Conservation (phyloP, 1,140 invertebrate genomes). For the Drosophila sucinea region DNA sequence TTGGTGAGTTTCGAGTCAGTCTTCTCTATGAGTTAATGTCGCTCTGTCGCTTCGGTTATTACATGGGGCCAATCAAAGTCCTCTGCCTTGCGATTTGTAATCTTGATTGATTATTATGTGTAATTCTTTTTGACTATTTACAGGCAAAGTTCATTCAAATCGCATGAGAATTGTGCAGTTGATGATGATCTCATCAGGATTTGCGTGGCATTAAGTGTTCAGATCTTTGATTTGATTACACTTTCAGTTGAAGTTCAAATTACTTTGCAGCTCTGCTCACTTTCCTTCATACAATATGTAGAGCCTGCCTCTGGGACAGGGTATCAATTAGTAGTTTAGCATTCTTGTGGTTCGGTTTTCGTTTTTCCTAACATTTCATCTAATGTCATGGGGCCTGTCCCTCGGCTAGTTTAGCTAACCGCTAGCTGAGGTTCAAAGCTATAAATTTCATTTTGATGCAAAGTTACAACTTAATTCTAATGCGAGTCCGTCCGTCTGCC, state of each 20-base stretch:
- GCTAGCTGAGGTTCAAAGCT: slow-evolving; percentile 38
- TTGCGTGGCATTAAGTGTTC: too few species aligned
- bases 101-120: too few species aligned
- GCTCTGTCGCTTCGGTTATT: slow-evolving; percentile 10
- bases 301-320: neutral
- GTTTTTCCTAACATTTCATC: slow-evolving; percentile 38
- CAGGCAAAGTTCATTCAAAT: too few species aligned
- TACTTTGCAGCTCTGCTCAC: too few species aligned
- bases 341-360: slow-evolving; percentile 13
- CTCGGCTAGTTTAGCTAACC: neutral
- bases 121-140: too few species aligned
- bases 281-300: too few species aligned
- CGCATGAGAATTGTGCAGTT: too few species aligned
- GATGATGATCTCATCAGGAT: too few species aligned
- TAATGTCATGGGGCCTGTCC: slow-evolving; percentile 30
- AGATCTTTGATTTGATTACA: too few species aligned
- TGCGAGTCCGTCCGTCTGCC: slow-evolving; percentile 43
- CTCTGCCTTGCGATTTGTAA: too few species aligned
- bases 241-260: too few species aligned
- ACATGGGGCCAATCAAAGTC: too few species aligned
- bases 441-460: slow-evolving; percentile 77
- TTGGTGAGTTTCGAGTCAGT: neutral
- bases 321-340: slow-evolving; percentile 1
- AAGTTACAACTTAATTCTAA: slow-evolving; percentile 79
- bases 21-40: slow-evolving; percentile 44